phyloP scores from a whole-genome alignment of 2,113 vertebrate genomes.

The Taurulus bubalis region DNA sequence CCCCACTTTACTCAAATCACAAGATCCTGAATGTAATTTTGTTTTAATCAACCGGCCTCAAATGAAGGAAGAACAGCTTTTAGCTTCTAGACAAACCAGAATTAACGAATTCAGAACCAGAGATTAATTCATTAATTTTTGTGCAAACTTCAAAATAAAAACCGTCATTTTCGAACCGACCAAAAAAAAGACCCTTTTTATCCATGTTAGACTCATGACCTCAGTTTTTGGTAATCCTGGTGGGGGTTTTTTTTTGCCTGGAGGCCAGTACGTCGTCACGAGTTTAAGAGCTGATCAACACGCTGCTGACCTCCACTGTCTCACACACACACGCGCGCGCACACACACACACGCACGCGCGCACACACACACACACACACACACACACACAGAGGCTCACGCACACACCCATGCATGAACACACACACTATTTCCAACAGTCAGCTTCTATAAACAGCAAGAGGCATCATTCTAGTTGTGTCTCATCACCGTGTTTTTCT shows the following conservation, averaged over 20 bases:
- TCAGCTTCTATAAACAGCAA: too few species aligned
- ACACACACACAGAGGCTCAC: neutral
- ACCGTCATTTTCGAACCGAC: neutral
- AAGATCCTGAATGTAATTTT: too few species aligned
- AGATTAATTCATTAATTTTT: too few species aligned
- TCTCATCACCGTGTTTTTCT: too few species aligned
- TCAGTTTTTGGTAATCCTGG: neutral
- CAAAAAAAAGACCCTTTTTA: neutral
- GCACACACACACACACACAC: constrained; percentile 10
- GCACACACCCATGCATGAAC: constrained; percentile 4
- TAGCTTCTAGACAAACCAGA: too few species aligned
- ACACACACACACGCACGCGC: constrained; percentile 18
- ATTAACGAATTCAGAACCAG: too few species aligned
- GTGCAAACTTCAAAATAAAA: neutral
- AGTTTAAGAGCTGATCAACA: constrained; percentile 35
- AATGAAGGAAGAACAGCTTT: too few species aligned
- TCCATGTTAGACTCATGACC: neutral
- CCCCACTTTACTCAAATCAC: too few species aligned
- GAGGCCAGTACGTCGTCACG: constrained; percentile 23
- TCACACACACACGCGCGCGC: neutral
- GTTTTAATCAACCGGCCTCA: too few species aligned
- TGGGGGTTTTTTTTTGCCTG: neutral
- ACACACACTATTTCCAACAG: neutral
- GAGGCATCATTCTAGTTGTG: too few species aligned
- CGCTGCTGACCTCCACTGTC: neutral